Evolutionary conservation across 2,888 invertebrate genomes (phyloP), one percentile per base, ranked within the genome.

Genomic region (Ichneumoninae sp.): DNA sequence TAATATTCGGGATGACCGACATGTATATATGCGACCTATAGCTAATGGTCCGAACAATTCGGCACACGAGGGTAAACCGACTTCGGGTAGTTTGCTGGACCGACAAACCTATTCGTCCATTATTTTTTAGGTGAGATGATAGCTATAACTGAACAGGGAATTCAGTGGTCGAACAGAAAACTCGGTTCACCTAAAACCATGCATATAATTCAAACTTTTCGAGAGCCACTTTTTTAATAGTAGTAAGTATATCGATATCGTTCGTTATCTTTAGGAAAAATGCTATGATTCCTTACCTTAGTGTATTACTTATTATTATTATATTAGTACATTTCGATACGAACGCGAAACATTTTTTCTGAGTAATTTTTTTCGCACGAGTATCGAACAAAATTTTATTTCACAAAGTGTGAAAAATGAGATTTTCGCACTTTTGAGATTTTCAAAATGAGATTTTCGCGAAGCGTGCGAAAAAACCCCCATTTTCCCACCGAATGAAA

Each of bases 51-150:
- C 65, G 76, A 3, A 40, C 57, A 50, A 70, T 82, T 77, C 30
- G 36, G 57, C 71, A 77, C 72, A 71, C 71, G 77, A 82, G 77
- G 82, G 71, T 82, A 71, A 82, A 82, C 72, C 71, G 71, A 60
- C 71, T 47, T 77, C 44, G 26, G 60, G 22, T 16, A 44, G 40
- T 75, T 77, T 77, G 13, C 13, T 30, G 44, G 30, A 19, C 19
- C 8, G 26, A 13, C 10, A 44, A 52, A 68, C 70, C 6, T 19
- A 44, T 26, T 52, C 10, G 19, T 60, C 22, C 30, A 33, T 54
- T 75, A 40, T 66, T 40, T 19, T 33, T 6, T 40, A n/a, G 36
- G n/a, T 19, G 22, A 40, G 3, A 7, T 19, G 19, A 22, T 7
- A 30, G 10, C 36, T 22, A 22, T 6, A 66, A 8, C 40, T 3